Percentiles rank a stretch among this genome's conserved stretches.
These are phyloP conservation scores for Limonius californicus DNA, from an alignment of 1,140 invertebrate species.

Conservation along the genomic window DNA sequence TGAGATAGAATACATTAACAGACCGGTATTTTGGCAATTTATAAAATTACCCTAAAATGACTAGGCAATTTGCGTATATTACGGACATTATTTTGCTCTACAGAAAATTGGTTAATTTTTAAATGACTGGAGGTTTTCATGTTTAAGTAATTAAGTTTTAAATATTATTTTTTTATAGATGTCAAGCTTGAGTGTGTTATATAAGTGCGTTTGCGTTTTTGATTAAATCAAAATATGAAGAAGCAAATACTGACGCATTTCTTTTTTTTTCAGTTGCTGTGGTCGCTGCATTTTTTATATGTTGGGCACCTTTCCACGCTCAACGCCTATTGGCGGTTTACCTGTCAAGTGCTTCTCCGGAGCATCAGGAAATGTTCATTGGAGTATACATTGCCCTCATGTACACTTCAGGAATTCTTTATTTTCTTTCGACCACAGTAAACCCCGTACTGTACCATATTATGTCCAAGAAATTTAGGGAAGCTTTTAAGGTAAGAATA, in stretches of 20 bases:
- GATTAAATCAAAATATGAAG: too few species aligned
- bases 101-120: too few species aligned
- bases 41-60: too few species aligned
- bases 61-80: too few species aligned
- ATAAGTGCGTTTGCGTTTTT: too few species aligned
- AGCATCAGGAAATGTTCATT: conserved; percentile 40
- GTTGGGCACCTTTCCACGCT: conserved; percentile 92
- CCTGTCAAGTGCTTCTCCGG: conserved; percentile 33
- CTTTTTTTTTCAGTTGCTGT: conserved; percentile 74
- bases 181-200: too few species aligned
- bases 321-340: conserved; percentile 77
- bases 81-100: too few species aligned
- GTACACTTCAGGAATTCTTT: conserved; percentile 67
- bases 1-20: too few species aligned
- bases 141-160: too few species aligned
- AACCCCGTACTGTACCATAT: conserved; percentile 85
- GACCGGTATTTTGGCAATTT: too few species aligned
- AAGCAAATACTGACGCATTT: neutral
- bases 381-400: conserved; percentile 60
- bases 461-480: conserved; percentile 83
- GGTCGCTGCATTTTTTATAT: conserved; percentile 89
- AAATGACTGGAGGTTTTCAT: too few species aligned
- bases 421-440: conserved; percentile 70
- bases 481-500: conserved; percentile 70
- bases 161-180: too few species aligned